These are phyloP conservation scores for Tetrapedia diversipes DNA, from an alignment of 2,888 invertebrate genomes.

Conservation along the genomic window DNA sequence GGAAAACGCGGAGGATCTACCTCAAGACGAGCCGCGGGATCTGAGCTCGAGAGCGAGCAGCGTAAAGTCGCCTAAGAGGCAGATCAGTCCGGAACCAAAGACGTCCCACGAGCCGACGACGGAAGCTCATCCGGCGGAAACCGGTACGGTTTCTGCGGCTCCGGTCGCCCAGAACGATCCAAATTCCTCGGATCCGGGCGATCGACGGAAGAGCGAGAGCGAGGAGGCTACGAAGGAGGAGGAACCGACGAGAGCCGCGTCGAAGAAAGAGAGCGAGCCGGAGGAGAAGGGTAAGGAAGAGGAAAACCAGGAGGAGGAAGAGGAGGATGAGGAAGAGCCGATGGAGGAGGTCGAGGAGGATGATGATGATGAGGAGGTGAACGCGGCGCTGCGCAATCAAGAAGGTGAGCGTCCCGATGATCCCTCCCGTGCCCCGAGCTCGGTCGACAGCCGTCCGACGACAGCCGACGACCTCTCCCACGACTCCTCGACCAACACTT, in stretches of 20 bases:
- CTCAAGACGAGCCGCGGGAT: conserved; percentile 79
- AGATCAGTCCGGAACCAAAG: conserved; percentile 75
- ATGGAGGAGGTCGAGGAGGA: conserved; percentile 70
- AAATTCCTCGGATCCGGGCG: conserved; percentile 22
- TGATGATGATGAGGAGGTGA: conserved; percentile 75
- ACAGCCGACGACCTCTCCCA: conserved; percentile 85
- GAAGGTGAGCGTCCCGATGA: conserved; percentile 79
- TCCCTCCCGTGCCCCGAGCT: conserved; percentile 83
- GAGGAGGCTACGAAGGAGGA: conserved; percentile 33
- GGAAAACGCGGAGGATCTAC: conserved; percentile 65
- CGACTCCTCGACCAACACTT: conserved; percentile 86
- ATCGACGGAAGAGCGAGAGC: conserved; percentile 23
- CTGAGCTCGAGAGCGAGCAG: conserved; percentile 79
- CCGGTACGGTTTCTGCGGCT: neutral
- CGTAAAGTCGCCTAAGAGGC: conserved; percentile 74
- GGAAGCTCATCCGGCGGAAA: conserved; percentile 16
- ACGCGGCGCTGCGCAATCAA: conserved; percentile 74
- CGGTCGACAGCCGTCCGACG: conserved; percentile 85
- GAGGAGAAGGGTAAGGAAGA: conserved; percentile 57
- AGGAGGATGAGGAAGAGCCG: conserved; percentile 80
- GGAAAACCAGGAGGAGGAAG: conserved; percentile 77
- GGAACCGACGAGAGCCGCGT: conserved; percentile 3
- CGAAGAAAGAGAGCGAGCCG: conserved; percentile 24
- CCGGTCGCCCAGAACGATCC: conserved; percentile 21
- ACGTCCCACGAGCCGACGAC: conserved; percentile 43